Conservation (phyloP, 2,797 vertebrate species). For the Ambastaia sidthimunki region DNA sequence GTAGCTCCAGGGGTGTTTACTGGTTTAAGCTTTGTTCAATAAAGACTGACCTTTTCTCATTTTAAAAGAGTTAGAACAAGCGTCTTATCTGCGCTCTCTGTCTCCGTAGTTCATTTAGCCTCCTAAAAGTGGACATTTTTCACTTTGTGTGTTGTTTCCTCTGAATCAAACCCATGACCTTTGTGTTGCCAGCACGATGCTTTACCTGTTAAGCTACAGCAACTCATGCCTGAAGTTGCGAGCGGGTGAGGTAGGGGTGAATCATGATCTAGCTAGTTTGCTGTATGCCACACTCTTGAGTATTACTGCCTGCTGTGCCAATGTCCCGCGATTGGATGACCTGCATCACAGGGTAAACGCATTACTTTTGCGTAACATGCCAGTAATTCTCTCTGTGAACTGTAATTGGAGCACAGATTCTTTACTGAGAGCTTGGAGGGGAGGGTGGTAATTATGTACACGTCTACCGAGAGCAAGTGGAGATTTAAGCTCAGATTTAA, state of each 20-base stretch:
- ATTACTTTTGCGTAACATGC: slow-evolving; percentile 32
- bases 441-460: slow-evolving; percentile 39
- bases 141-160: slow-evolving; percentile 61
- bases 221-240: slow-evolving; percentile 57
- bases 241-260: not conserved
- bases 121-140: slow-evolving; percentile 62
- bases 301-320: not conserved
- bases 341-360: slow-evolving; percentile 8
- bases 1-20: slow-evolving; percentile 30
- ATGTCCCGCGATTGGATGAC: slow-evolving; percentile 8
- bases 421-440: slow-evolving; percentile 19
- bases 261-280: slow-evolving; percentile 14
- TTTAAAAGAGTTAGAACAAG: slow-evolving; percentile 13
- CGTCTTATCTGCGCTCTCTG: not conserved
- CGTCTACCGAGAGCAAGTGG: slow-evolving; percentile 54
- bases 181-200: not conserved
- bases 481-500: slow-evolving; percentile 37
- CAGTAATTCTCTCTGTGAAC: slow-evolving; percentile 26
- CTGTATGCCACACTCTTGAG: not conserved
- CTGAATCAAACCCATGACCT: not conserved
- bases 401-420: slow-evolving; percentile 44
- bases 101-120: slow-evolving; percentile 60
- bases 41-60: slow-evolving; percentile 13
- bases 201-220: not conserved
- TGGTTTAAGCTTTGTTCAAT: slow-evolving; percentile 43